Percentiles rank a stretch among this genome's conserved stretches.
Evolutionary conservation across 1,140 invertebrate species (phyloP).

Genomic region (Gerris buenoi): DNA sequence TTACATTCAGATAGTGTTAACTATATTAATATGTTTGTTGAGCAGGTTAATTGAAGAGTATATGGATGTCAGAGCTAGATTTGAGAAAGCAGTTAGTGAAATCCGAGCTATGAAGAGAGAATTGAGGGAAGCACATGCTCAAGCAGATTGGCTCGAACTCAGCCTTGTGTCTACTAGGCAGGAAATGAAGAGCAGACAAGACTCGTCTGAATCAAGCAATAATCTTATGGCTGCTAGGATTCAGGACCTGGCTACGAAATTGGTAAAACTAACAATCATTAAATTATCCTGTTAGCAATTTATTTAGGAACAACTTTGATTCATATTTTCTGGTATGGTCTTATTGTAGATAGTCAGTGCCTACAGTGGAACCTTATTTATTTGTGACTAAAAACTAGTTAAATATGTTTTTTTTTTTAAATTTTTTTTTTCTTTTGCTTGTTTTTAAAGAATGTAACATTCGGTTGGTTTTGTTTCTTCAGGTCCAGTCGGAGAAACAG

Average conservation of each 20-base stretch:
- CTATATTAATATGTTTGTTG: no score
- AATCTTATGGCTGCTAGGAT: slow-evolving; percentile 67
- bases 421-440: no score
- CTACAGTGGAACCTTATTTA: no score
- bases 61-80: slow-evolving; percentile 51
- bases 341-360: no score
- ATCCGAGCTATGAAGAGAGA: slow-evolving; percentile 67
- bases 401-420: no score
- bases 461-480: background rate
- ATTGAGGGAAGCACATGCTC: slow-evolving; percentile 58
- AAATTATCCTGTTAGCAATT: no score
- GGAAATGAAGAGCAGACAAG: slow-evolving; percentile 48
- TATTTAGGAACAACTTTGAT: no score
- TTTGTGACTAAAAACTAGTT: no score
- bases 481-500: slow-evolving; percentile 15
- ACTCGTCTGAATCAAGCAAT: slow-evolving; percentile 55
- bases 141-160: slow-evolving; percentile 63
- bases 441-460: no score
- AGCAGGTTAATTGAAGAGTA: slow-evolving; percentile 61
- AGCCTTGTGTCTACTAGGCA: slow-evolving; percentile 54
- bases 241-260: slow-evolving; percentile 66
- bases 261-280: no score
- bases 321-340: no score
- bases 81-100: slow-evolving; percentile 67
- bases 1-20: no score